phyloP scores from a whole-genome alignment of 2,113 vertebrate species.

The Pangasianodon hypophthalmus region DNA sequence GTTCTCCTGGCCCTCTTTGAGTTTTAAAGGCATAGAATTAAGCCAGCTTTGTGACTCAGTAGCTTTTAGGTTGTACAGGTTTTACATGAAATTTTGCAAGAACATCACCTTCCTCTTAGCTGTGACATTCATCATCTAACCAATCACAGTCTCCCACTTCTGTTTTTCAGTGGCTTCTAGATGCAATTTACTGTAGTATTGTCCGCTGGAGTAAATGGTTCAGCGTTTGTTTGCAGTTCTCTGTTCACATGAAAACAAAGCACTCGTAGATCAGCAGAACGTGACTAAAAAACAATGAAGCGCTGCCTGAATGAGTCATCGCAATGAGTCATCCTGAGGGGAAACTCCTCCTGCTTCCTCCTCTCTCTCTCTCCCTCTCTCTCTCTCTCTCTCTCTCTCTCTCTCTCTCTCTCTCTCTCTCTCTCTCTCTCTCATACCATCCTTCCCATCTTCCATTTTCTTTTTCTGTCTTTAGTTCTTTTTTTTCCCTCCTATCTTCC shows the following conservation, averaged over 20 bases:
- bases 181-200: neutral
- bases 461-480: neutral
- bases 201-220: neutral
- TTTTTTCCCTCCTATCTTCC: neutral
- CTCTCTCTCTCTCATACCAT: conserved; percentile 25
- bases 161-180: conserved; percentile 13
- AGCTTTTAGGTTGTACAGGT: neutral
- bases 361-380: conserved; percentile 40
- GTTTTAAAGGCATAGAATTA: neutral
- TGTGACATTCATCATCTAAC: neutral
- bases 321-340: conserved; percentile 66
- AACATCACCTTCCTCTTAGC: neutral
- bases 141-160: neutral
- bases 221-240: conserved; percentile 29
- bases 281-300: conserved; percentile 75
- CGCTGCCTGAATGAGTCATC: conserved; percentile 76
- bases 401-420: conserved; percentile 44
- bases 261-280: conserved; percentile 66
- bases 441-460: conserved; percentile 38
- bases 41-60: neutral
- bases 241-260: conserved; percentile 56
- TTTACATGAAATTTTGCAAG: neutral
- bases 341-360: conserved; percentile 72
- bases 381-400: conserved; percentile 46
- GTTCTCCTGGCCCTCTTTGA: neutral